These are phyloP conservation scores for Parascotia fuliginaria DNA, from an alignment of 2,888 invertebrate genomes.

Conservation along the genomic window DNA sequence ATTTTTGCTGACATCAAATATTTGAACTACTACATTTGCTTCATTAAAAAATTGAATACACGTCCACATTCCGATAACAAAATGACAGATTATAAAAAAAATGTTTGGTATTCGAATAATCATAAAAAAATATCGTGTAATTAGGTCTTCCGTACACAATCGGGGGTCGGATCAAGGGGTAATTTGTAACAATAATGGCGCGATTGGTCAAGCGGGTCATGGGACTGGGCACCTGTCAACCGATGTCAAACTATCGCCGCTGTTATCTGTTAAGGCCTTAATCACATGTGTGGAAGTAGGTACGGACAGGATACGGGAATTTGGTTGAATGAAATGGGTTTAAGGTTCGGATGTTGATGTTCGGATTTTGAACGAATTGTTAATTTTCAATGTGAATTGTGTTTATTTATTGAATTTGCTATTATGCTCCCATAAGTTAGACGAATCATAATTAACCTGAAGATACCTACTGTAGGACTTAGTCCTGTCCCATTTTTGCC, in stretches of 20 bases:
- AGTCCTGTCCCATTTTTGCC: too few species aligned
- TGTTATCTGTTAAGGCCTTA: slow-evolving; percentile 62
- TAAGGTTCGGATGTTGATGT: slow-evolving; percentile 22
- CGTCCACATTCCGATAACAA: slow-evolving; percentile 4
- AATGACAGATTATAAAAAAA: slow-evolving; percentile 32
- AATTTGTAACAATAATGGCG: slow-evolving; percentile 73
- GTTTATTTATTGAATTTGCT: background rate
- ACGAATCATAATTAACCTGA: background rate
- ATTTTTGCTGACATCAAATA: background rate
- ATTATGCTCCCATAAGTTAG: background rate
- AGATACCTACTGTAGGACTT: background rate
- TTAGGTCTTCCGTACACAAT: slow-evolving; percentile 64
- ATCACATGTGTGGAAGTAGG: slow-evolving; percentile 53
- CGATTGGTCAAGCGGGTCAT: slow-evolving; percentile 69
- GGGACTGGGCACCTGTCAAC: slow-evolving; percentile 72
- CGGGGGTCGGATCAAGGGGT: slow-evolving; percentile 59
- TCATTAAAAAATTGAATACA: background rate
- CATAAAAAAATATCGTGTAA: slow-evolving; percentile 39
- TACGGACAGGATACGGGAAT: slow-evolving; percentile 42
- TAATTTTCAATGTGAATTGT: background rate
- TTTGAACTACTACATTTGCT: too few species aligned
- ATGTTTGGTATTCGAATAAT: slow-evolving; percentile 42
- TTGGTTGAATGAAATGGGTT: slow-evolving; percentile 29
- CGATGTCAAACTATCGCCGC: slow-evolving; percentile 63
- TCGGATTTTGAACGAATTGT: slow-evolving; percentile 13